These are phyloP conservation scores for Emys orbicularis DNA, from an alignment of 2,797 vertebrate genomes.

Conservation along the genomic window DNA sequence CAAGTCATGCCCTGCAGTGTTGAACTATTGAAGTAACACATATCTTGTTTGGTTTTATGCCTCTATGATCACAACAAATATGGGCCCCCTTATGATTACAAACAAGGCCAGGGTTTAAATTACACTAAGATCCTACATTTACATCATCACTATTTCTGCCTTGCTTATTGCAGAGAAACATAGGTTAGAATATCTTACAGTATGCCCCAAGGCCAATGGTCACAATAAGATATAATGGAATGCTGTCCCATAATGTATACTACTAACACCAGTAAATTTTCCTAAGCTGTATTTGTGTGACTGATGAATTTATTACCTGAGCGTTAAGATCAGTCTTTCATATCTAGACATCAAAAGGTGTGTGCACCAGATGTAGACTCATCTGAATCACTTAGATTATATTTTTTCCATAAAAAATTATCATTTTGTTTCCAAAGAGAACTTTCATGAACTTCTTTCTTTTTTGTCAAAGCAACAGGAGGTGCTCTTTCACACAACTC, in stretches of 20 bases:
- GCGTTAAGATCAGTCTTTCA: background rate
- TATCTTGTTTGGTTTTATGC: background rate
- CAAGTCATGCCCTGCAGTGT: background rate
- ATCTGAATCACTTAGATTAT: conserved; percentile 42
- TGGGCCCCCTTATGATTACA: background rate
- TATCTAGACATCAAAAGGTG: conserved; percentile 17
- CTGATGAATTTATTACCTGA: background rate
- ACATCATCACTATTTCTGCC: background rate
- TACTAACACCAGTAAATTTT: background rate
- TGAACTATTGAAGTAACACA: background rate
- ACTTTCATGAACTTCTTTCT: conserved; percentile 67
- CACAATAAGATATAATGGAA: background rate
- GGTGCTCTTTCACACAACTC: conserved; percentile 85
- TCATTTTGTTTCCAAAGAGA: conserved; percentile 94
- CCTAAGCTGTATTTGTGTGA: background rate
- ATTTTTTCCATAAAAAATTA: conserved; percentile 94
- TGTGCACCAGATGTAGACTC: conserved; percentile 20
- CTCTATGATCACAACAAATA: background rate
- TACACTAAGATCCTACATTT: background rate
- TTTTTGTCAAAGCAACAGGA: conserved; percentile 59
- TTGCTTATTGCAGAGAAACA: background rate
- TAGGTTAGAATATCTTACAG: background rate
- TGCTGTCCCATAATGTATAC: background rate
- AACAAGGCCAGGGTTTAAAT: background rate
- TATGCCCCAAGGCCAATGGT: background rate